Evolutionary conservation across 2,888 invertebrate genomes (phyloP), one percentile per base, ranked within the genome.

Genomic region (Dorcus parallelipipedus): DNA sequence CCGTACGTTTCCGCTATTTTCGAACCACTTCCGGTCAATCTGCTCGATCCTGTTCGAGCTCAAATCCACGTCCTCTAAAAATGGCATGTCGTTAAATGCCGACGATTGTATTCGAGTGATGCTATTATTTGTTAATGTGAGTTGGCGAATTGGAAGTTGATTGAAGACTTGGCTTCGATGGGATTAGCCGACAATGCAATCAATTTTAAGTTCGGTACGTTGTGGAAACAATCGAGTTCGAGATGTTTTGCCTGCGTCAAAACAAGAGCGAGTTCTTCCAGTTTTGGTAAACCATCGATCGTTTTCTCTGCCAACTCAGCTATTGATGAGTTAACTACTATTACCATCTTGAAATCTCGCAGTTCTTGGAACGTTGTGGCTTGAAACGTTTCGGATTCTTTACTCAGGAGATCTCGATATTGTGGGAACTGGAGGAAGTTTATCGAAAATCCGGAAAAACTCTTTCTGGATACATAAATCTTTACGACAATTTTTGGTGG

Each of bases 11-110:
- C 10, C 38, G 20, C 39, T 17, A 10, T 50, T 50, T 14, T 20
- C 10, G 20, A 56, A 56, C 50, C 50, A 50, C 5, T 17, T 23
- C 2, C 10, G 6, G n/a, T 50, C 43, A 20, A 56, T 50, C 8
- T 56, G 7, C 2, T n/a, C 14, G 38, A 56, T 52, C 23, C 17
- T 51, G 45, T 56, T 56, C 14, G 23, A 8, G 1, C 51, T 51
- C 26, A 56, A 23, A 38, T 56, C 56, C 20, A 56, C 26, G 9
- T 45, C 47, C 3, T 39, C 7, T 10, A 56, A 23, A 8, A n/a
- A 38, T 2, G 38, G 4, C 47, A 56, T 6, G 33, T 56, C 40
- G 5, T 38, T 38, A 40, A 56, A 52, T 2, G 56, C 51, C 1
- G 38, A n/a, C 6, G 10, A 23, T 33, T 56, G 26, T 5, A 56